Percentiles rank a stretch among this genome's conserved stretches.
These are phyloP conservation scores for Parnassius mnemosyne DNA, from an alignment of 2,888 invertebrate genomes.

Conservation along the genomic window DNA sequence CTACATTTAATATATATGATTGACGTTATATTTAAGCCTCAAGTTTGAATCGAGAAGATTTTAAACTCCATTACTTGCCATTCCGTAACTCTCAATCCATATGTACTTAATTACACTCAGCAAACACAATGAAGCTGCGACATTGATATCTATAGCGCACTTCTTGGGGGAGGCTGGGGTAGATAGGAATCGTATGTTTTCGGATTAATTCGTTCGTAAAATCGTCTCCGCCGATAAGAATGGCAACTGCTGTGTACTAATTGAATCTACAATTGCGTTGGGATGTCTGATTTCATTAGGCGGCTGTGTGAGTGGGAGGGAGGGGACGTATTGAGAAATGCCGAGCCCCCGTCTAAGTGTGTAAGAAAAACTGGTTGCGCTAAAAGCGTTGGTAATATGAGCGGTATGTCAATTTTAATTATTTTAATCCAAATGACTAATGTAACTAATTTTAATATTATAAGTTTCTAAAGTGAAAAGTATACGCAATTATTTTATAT, in stretches of 20 bases:
- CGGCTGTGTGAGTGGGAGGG: conserved; percentile 53
- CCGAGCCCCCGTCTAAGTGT: conserved; percentile 30
- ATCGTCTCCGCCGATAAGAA: conserved; percentile 79
- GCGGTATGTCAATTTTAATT: conserved; percentile 1
- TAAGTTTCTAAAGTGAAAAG: no score
- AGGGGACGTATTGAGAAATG: conserved; percentile 39
- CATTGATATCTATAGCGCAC: conserved; percentile 59
- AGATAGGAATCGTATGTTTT: conserved; percentile 79
- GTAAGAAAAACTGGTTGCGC: conserved; percentile 33
- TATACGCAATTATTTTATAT: no score
- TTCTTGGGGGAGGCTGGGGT: conserved; percentile 59
- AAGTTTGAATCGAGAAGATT: conserved; percentile 22
- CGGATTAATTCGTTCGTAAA: conserved; percentile 81
- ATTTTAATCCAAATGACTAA: no score
- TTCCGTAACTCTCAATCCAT: conserved; percentile 47
- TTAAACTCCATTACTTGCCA: conserved; percentile 38
- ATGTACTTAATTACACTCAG: conserved; percentile 74
- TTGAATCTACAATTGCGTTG: conserved; percentile 78
- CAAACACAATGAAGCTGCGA: conserved; percentile 62
- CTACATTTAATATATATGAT: neutral
- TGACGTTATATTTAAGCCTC: neutral
- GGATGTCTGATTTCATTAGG: conserved; percentile 77
- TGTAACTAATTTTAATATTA: no score
- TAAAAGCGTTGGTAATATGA: conserved; percentile 15
- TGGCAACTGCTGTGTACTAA: conserved; percentile 78